Conservation (phyloP, 2,888 invertebrate species). For the Luffia ferchaultella region DNA sequence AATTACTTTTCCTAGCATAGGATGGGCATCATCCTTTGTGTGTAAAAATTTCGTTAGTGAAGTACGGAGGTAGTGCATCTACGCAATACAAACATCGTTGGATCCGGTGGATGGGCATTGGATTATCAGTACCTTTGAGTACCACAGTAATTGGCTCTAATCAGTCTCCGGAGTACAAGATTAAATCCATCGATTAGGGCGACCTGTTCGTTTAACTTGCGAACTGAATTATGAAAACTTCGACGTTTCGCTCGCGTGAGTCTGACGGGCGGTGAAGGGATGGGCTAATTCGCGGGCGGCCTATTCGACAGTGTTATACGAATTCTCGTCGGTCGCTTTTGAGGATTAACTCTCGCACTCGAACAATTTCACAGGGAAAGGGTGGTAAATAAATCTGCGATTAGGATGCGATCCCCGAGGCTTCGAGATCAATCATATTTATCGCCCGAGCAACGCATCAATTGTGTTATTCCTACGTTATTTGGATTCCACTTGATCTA, state of each 20-base stretch:
- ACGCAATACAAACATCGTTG: no score
- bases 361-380: neutral
- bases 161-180: neutral
- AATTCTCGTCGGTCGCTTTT: neutral
- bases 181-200: neutral
- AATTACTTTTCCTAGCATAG: no score
- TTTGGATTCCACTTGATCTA: no score
- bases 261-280: neutral
- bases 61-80: no score
- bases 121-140: no score
- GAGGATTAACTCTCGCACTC: neutral
- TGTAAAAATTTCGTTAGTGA: no score
- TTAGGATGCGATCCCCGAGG: neutral
- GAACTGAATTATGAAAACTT: neutral
- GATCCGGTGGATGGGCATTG: no score
- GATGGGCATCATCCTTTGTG: no score
- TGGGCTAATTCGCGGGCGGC: neutral
- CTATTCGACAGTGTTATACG: neutral
- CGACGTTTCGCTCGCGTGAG: neutral
- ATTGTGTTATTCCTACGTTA: no score
- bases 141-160: no score
- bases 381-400: neutral
- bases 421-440: neutral
- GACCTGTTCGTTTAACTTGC: neutral
- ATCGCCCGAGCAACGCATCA: neutral